Conservation (phyloP, 2,113 vertebrate genomes). For the Melanocharis versteri region DNA sequence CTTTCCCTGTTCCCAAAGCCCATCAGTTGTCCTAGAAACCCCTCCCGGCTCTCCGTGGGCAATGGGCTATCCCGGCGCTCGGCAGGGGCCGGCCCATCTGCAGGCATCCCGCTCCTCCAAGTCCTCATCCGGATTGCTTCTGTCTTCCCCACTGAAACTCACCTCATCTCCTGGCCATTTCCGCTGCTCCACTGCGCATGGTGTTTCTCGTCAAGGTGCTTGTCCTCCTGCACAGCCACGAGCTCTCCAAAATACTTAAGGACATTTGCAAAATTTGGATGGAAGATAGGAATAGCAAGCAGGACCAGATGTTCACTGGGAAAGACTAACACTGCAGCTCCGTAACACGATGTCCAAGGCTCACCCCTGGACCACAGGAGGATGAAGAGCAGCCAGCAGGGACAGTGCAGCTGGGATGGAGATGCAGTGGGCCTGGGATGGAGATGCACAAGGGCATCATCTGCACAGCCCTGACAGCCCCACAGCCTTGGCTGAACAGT, state of each 20-base stretch:
- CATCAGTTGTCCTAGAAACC: conserved; percentile 54
- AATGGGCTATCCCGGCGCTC: neutral
- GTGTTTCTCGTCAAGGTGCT: neutral
- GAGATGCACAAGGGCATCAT: neutral
- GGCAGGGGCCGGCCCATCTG: neutral
- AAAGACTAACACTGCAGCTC: neutral
- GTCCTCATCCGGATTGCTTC: neutral
- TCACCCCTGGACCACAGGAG: neutral
- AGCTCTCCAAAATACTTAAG: neutral
- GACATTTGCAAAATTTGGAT: neutral
- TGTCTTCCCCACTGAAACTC: neutral
- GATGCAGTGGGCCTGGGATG: neutral
- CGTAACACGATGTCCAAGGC: rapidly evolving
- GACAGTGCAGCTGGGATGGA: neutral
- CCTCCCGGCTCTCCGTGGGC: neutral
- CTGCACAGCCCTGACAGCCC: neutral
- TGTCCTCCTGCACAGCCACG: neutral
- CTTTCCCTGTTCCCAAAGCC: conserved; percentile 41
- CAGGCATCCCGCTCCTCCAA: neutral
- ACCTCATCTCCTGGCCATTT: neutral
- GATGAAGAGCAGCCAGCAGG: neutral
- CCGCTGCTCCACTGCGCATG: neutral
- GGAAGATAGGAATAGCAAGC: neutral
- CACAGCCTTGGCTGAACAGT: neutral
- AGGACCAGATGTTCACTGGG: neutral